Conservation (phyloP, 2,888 invertebrate genomes). For the Drosophila pseudotalamancana region DNA sequence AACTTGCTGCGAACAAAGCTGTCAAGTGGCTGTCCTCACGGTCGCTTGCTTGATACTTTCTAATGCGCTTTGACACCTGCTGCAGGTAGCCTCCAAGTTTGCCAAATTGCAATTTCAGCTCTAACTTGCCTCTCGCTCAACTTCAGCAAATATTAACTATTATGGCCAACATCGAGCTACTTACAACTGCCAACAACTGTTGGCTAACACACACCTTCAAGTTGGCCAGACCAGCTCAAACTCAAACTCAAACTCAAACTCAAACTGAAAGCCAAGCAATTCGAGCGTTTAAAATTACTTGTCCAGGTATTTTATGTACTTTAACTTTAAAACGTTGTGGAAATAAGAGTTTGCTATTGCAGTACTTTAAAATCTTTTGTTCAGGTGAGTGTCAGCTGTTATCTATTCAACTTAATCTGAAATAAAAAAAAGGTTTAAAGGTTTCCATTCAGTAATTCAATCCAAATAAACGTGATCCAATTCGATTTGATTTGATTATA, state of each 20-base stretch:
- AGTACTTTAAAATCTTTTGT: too few species aligned
- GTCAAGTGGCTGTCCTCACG: slow-evolving; percentile 16
- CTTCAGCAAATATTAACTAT: slow-evolving; percentile 32
- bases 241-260: not conserved
- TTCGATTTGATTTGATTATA: too few species aligned
- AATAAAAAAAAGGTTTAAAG: too few species aligned
- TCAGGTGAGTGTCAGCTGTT: too few species aligned
- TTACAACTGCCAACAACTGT: slow-evolving; percentile 20
- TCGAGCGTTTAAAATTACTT: not conserved
- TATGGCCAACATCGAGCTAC: slow-evolving; percentile 1
- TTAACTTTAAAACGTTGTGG: not conserved
- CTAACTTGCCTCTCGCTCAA: slow-evolving; percentile 28
- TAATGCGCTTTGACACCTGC: slow-evolving; percentile 56
- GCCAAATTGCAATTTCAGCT: slow-evolving; percentile 11
- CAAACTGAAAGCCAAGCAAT: not conserved
- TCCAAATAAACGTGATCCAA: too few species aligned
- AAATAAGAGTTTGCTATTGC: too few species aligned
- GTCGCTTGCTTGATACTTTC: slow-evolving; percentile 19
- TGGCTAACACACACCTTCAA: slow-evolving; percentile 6
- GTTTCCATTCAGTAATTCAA: too few species aligned
- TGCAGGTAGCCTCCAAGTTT: slow-evolving; percentile 23
- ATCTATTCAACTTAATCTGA: too few species aligned
- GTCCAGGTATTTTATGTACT: not conserved
- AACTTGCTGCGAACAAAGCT: slow-evolving; percentile 18
- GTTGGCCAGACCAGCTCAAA: not conserved